phyloP scores from a whole-genome alignment of 1,140 invertebrate genomes.

The Ceratina australensis region DNA sequence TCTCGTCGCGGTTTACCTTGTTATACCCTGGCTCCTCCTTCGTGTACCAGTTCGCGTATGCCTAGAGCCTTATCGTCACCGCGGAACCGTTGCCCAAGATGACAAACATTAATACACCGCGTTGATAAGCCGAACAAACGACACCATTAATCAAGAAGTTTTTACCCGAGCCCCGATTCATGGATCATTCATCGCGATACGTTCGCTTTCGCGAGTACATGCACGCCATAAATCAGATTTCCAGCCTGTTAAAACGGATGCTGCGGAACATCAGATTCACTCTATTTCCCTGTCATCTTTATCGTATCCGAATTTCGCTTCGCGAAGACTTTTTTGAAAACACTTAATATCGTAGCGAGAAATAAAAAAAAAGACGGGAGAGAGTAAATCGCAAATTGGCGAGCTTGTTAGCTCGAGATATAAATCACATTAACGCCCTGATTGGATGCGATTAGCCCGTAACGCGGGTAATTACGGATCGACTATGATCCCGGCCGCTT shows the following conservation, averaged over 20 bases:
- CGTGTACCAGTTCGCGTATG: constrained; percentile 19
- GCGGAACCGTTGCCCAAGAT: constrained; percentile 34
- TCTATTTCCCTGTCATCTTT: not conserved
- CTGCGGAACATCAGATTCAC: not conserved
- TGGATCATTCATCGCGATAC: constrained; percentile 37
- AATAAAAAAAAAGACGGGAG: constrained; percentile 35
- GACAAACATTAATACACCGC: constrained; percentile 42
- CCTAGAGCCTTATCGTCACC: constrained; percentile 20
- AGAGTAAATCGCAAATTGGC: constrained; percentile 24
- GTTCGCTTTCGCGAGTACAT: constrained; percentile 7
- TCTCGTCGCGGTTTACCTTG: constrained; percentile 41
- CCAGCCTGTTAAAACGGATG: not conserved
- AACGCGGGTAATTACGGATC: constrained; percentile 43
- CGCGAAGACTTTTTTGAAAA: not conserved
- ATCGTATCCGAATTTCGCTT: not conserved
- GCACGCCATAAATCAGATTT: constrained; percentile 24
- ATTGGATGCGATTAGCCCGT: constrained; percentile 37
- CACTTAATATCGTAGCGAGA: too few species aligned
- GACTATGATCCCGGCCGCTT: constrained; percentile 23
- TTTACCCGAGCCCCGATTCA: constrained; percentile 4
- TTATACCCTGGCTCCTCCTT: constrained; percentile 31
- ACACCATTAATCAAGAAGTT: constrained; percentile 30
- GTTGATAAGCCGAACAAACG: constrained; percentile 43
- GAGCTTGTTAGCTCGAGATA: constrained; percentile 4
- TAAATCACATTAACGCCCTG: constrained; percentile 22